Evolutionary conservation across 2,113 vertebrate species (phyloP).

Genomic region (Passer domesticus): DNA sequence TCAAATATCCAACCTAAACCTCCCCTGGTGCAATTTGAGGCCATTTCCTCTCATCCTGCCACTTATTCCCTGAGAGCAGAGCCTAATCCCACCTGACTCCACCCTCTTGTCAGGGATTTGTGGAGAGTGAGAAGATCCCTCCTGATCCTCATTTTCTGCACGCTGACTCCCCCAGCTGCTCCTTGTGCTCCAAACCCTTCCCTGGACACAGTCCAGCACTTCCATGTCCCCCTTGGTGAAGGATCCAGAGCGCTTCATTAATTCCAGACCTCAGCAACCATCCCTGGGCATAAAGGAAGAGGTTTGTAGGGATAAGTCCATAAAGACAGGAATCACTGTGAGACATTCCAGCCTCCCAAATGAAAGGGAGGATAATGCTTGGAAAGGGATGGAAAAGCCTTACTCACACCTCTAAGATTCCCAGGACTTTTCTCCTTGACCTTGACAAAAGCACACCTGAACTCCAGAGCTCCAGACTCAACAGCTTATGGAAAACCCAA

Average conservation of each 20-base stretch:
- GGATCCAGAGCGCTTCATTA: neutral
- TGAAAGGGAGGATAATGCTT: neutral
- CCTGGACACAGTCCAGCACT: fast-evolving
- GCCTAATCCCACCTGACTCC: neutral
- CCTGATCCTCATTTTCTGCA: neutral
- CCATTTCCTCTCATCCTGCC: neutral
- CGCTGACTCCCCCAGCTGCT: neutral
- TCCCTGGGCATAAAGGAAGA: neutral
- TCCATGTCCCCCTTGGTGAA: neutral
- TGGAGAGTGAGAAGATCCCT: neutral
- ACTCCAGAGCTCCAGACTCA: neutral
- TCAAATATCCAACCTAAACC: neutral
- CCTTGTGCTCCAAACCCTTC: neutral
- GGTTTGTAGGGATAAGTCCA: neutral
- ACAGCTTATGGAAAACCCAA: neutral
- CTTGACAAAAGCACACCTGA: neutral
- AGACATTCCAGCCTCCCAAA: neutral
- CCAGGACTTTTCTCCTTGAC: neutral
- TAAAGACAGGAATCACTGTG: fast-evolving
- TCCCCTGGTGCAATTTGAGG: neutral
- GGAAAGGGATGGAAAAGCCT: neutral
- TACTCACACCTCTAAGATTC: neutral
- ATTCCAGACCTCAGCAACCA: neutral
- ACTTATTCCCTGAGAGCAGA: neutral
- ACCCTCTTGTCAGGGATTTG: neutral